A percentile compares a stretch with the other conserved stretches of the same genome.
Conservation (phyloP, 2,888 invertebrate species). For the Agriopis aurantiaria region DNA sequence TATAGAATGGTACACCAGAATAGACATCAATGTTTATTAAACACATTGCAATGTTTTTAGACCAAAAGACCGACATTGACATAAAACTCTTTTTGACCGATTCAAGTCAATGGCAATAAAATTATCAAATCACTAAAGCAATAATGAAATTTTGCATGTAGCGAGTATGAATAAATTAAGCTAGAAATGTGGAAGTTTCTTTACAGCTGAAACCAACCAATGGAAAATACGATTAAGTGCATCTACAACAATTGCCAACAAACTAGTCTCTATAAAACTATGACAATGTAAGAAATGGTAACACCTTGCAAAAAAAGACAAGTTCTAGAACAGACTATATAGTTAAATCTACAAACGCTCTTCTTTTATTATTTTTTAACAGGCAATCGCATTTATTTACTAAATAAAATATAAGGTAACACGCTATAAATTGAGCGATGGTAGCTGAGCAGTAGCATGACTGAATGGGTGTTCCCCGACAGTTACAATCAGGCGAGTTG, state of each 20-base stretch:
- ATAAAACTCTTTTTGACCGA: not conserved
- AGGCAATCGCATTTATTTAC: too few species aligned
- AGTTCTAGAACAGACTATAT: not conserved
- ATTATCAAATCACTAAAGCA: not conserved
- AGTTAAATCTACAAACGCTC: not conserved
- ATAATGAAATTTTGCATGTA: slow-evolving; percentile 3
- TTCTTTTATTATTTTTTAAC: not conserved
- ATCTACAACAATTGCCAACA: slow-evolving; percentile 22
- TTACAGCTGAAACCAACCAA: not conserved
- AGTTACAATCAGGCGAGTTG: too few species aligned
- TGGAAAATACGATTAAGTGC: slow-evolving; percentile 6
- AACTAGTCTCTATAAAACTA: slow-evolving; percentile 15
- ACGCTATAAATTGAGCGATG: too few species aligned
- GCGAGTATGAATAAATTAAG: slow-evolving; percentile 2
- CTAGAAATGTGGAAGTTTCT: slow-evolving; percentile 3
- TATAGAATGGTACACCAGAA: too few species aligned
- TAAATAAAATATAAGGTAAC: too few species aligned
- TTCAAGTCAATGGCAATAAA: not conserved
- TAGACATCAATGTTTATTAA: too few species aligned
- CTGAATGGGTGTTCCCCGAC: too few species aligned
- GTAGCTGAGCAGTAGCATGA: too few species aligned
- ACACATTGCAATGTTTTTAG: too few species aligned
- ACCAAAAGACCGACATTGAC: not conserved
- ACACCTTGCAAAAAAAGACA: too few species aligned
- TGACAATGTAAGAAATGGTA: not conserved